A percentile compares a stretch with the other conserved stretches of the same genome.
Evolutionary conservation across 2,113 vertebrate genomes (phyloP).

Genomic region (Megaceryle torquata): DNA sequence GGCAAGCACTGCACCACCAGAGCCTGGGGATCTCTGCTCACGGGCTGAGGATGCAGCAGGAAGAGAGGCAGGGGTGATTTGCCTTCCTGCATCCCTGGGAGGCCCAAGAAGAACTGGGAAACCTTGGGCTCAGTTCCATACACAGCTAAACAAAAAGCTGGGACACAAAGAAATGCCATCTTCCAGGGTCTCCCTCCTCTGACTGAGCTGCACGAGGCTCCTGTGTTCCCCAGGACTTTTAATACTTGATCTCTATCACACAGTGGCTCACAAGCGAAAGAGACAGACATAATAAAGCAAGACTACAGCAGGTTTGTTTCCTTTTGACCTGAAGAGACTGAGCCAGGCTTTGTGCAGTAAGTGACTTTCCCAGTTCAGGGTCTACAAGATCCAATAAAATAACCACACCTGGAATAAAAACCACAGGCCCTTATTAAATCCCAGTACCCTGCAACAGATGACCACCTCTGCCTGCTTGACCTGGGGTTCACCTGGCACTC

Average conservation of each 20-base stretch:
- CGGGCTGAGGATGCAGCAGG: not conserved
- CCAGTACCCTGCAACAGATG: not conserved
- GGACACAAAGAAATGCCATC: not conserved
- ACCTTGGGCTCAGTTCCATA: not conserved
- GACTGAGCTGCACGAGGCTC: not conserved
- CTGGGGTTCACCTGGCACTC: not conserved
- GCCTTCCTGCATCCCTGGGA: not conserved
- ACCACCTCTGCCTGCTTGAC: not conserved
- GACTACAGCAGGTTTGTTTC: not conserved
- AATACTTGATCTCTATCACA: accelerated
- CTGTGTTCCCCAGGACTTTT: not conserved
- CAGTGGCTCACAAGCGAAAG: accelerated
- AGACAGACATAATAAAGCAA: not conserved
- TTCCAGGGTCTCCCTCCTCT: not conserved
- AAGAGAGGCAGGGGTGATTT: not conserved
- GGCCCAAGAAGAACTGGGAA: accelerated
- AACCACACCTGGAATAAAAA: not conserved
- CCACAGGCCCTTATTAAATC: accelerated
- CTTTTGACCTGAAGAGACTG: not conserved
- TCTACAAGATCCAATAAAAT: not conserved
- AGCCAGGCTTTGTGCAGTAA: not conserved
- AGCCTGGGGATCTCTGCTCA: not conserved
- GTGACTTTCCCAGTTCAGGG: not conserved
- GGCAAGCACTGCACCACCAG: not conserved
- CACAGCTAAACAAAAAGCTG: not conserved